These are phyloP conservation scores for Threskiornis aethiopicus DNA, from an alignment of 2,797 vertebrate genomes.

Conservation along the genomic window DNA sequence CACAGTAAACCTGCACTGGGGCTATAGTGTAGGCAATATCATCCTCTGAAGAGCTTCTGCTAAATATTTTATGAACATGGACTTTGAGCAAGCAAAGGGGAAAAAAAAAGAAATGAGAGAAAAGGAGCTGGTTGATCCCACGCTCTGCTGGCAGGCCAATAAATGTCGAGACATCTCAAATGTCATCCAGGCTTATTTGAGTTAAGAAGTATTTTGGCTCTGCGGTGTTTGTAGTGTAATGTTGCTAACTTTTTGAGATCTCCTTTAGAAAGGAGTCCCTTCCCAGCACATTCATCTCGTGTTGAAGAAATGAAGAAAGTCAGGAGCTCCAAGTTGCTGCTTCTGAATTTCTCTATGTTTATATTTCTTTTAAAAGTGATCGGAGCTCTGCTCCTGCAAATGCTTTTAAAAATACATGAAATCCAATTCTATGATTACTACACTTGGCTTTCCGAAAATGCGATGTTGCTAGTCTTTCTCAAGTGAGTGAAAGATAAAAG, in stretches of 20 bases:
- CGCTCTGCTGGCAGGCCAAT: conserved; percentile 47
- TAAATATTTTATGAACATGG: conserved; percentile 66
- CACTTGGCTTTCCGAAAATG: conserved; percentile 25
- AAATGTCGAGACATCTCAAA: conserved; percentile 58
- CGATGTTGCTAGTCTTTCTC: conserved; percentile 53
- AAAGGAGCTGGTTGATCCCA: conserved; percentile 23
- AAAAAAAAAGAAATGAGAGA: neutral
- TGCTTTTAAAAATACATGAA: conserved; percentile 72
- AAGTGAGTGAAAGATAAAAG: conserved; percentile 66
- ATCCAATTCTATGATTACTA: conserved; percentile 58
- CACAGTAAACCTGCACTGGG: conserved; percentile 20
- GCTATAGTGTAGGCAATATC: conserved; percentile 22
- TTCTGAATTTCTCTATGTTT: conserved; percentile 9
- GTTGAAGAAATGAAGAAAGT: neutral
- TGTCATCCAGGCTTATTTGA: conserved; percentile 61
- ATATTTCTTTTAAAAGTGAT: conserved; percentile 41
- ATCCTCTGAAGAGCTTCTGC: conserved; percentile 41
- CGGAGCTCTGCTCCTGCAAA: conserved; percentile 45
- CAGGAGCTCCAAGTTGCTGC: neutral
- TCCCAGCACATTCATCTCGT: neutral
- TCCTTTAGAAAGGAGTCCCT: conserved; percentile 7
- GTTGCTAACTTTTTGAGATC: conserved; percentile 35
- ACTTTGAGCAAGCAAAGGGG: conserved; percentile 31
- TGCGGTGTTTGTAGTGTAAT: neutral
- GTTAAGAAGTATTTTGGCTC: conserved; percentile 54